Base-by-base conservation (phyloP, 2,113 vertebrate species). In the Balaenoptera acutorostrata region DNA sequence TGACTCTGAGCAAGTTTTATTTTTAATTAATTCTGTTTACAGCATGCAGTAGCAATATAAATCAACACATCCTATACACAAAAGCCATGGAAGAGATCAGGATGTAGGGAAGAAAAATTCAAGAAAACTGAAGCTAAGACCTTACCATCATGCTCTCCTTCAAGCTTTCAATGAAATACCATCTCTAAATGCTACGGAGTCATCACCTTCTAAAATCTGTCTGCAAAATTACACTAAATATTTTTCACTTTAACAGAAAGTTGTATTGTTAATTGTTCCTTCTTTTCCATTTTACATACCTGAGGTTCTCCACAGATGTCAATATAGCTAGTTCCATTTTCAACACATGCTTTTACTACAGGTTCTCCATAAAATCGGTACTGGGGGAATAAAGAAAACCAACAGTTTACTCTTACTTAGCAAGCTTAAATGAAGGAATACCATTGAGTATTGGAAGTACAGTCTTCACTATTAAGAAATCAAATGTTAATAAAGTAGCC, bases 221-320 rank as follows among this genome's bases (percentile, higher is more conserved):
- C 71, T 20, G 12, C 12, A 69, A 75, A 82, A 80, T 0, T 31
- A 5, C 46, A 88, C 77, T 59, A 52, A 64, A 39, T 21, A 21
- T 55, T 36, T 68, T 57, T 63, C 14, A 52, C 6, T 33, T 61
- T 33, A 61, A 82, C 2, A 83, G 41, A 72, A 66, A 90, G 41
- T 15, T 27, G 55, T 27, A 57, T n/a, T 61, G 15, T 55, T 72
- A 74, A 86, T 59, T 3, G 5, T 41, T 75, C 20, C 89, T 57
- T 90, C 33, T 31, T 84, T 90, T 46, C 41, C 27, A 59, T 33
- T 87, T 78, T 80, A 96, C 98, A 20, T 99, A 99, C 99, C 99
- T 99, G 99, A 77, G 99, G 99, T 96, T 99, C 99, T 97, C 99
- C 99, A 97, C 97, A 98, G 98, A 99, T 99, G 96, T 99, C 99